A percentile compares a stretch with the other conserved stretches of the same genome.
Evolutionary conservation across 1,140 invertebrate species (phyloP).

Genomic region (Calosoma granatense): DNA sequence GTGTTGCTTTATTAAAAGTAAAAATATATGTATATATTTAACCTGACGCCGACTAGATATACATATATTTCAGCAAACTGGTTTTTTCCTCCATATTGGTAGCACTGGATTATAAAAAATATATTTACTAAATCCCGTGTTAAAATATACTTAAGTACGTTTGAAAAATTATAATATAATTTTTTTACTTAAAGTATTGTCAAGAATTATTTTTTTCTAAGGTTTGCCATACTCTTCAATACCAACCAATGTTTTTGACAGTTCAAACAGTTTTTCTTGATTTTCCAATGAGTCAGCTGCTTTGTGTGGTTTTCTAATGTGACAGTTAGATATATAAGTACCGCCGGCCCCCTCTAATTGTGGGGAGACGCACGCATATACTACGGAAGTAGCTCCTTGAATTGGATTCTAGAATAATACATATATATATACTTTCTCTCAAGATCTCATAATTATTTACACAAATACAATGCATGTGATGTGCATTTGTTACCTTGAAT

Average conservation of each 20-base stretch:
- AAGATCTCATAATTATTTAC: too few species aligned
- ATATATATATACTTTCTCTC: constrained; percentile 11
- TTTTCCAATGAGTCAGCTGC: constrained; percentile 26
- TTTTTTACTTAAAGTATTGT: too few species aligned
- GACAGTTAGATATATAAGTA: constrained; percentile 63
- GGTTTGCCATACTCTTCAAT: constrained; percentile 39
- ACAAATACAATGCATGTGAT: constrained; percentile 10
- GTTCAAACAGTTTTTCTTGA: constrained; percentile 38
- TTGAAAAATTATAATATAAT: too few species aligned
- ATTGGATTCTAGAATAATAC: constrained; percentile 53
- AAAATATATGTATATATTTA: too few species aligned
- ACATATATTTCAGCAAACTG: too few species aligned
- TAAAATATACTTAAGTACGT: too few species aligned
- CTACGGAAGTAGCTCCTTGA: constrained; percentile 61
- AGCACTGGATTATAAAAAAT: too few species aligned
- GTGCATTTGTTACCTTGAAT: constrained; percentile 44
- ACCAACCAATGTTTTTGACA: constrained; percentile 36
- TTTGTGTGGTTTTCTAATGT: constrained; percentile 28
- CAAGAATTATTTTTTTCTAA: too few species aligned
- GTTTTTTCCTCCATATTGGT: too few species aligned
- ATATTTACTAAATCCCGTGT: too few species aligned
- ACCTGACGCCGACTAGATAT: too few species aligned
- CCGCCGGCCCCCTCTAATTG: constrained; percentile 61
- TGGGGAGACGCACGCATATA: constrained; percentile 61
- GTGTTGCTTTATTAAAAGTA: too few species aligned